Evolutionary conservation across 1,140 invertebrate species (phyloP).

Genomic region (Cyclargus thomasi): DNA sequence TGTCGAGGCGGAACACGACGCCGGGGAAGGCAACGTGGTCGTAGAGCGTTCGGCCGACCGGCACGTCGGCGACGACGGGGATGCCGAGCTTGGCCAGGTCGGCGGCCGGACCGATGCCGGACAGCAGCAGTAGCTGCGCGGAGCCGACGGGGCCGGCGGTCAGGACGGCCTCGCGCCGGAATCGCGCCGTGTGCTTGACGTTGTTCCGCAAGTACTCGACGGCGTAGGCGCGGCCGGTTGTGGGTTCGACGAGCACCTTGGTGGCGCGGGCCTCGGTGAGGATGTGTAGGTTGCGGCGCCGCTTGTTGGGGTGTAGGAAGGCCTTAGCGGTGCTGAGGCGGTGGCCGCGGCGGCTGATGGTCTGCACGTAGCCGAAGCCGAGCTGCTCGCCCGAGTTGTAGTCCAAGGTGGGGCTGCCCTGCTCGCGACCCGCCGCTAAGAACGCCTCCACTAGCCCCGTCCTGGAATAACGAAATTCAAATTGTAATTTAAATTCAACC

Average conservation of each 20-base stretch:
- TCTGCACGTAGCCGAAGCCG: conserved; percentile 81
- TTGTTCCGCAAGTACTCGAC: conserved; percentile 78
- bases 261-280: conserved; percentile 76
- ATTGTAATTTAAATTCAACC: neutral
- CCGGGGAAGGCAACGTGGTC: conserved; percentile 85
- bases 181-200: conserved; percentile 67
- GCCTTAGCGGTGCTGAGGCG: conserved; percentile 76
- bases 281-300: conserved; percentile 82
- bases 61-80: conserved; percentile 78
- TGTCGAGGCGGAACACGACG: conserved; percentile 77
- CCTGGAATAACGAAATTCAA: conserved; percentile 30
- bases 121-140: conserved; percentile 87
- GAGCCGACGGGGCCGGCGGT: conserved; percentile 86
- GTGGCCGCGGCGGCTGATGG: conserved; percentile 77
- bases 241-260: conserved; percentile 78
- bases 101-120: conserved; percentile 85
- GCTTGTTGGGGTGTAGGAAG: conserved; percentile 76
- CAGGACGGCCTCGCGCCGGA: conserved; percentile 80
- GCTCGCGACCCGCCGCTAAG: conserved; percentile 77
- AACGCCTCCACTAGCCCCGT: conserved; percentile 78
- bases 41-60: conserved; percentile 82
- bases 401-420: conserved; percentile 77
- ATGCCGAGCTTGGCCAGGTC: conserved; percentile 82
- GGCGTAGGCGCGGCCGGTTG: conserved; percentile 78
- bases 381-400: conserved; percentile 80